A percentile compares a stretch with the other conserved stretches of the same genome.
These are phyloP conservation scores for Pentalonia nigronervosa DNA, from an alignment of 1,140 invertebrate genomes.

Conservation along the genomic window DNA sequence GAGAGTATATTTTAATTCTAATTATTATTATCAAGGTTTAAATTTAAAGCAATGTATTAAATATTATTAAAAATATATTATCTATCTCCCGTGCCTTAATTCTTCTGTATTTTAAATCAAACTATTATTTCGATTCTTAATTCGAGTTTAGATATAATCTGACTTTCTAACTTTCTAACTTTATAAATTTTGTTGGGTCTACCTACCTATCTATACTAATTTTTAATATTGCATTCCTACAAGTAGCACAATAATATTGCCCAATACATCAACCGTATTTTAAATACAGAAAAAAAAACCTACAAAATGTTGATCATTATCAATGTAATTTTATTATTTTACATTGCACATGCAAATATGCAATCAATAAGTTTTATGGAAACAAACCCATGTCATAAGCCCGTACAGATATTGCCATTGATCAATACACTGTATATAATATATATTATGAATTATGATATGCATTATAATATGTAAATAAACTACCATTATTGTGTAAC, in stretches of 20 bases:
- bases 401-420: neutral
- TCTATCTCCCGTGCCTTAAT: neutral
- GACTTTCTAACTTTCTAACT: neutral
- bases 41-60: neutral
- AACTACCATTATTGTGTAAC: constrained; percentile 28
- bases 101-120: neutral
- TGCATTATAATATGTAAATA: constrained; percentile 45
- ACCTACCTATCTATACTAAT: neutral
- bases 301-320: neutral
- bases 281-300: neutral
- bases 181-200: neutral
- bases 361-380: neutral
- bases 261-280: neutral
- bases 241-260: neutral
- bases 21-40: neutral
- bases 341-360: neutral
- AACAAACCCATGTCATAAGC: neutral
- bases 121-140: neutral
- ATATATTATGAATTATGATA: neutral
- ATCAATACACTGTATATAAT: neutral
- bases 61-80: neutral
- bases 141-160: neutral
- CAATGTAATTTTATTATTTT: neutral
- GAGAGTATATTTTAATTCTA: constrained; percentile 8
- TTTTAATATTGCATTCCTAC: neutral